Conservation (phyloP, 2,113 vertebrate species). For the Tachysurus vachellii region DNA sequence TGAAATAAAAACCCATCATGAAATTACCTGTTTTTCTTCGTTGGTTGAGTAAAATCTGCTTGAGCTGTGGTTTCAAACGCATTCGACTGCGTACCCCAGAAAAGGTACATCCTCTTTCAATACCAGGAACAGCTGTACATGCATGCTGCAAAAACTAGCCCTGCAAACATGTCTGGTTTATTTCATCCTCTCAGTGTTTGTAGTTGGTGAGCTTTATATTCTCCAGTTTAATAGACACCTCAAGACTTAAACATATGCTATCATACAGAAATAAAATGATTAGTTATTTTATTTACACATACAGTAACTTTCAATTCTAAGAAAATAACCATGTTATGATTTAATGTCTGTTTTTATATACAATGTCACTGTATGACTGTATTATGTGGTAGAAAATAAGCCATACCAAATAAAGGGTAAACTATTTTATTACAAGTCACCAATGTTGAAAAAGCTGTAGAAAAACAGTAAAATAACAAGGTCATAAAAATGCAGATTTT, state of each 20-base stretch:
- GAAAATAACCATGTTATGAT: neutral
- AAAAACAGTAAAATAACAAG: neutral
- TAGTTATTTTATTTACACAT: neutral
- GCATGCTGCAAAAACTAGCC: slow-evolving; percentile 1
- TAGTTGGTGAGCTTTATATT: neutral
- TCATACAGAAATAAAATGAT: neutral
- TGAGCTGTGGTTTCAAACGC: slow-evolving; percentile 11
- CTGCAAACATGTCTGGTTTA: slow-evolving; percentile 1
- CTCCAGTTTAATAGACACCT: neutral
- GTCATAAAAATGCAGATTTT: too few relatives aligned
- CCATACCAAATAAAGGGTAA: neutral
- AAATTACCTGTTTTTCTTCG: slow-evolving; percentile 3
- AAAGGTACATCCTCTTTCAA: slow-evolving; percentile 45
- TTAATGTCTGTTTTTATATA: neutral
- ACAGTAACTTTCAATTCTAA: neutral
- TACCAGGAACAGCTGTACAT: slow-evolving; percentile 17
- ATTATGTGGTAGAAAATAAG: neutral
- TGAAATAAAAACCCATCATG: neutral
- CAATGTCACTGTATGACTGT: neutral
- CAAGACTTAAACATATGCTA: neutral
- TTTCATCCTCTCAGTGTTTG: neutral
- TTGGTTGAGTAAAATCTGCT: neutral
- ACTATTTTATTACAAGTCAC: slow-evolving; percentile 7
- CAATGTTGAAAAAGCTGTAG: neutral
- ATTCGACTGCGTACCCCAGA: neutral